Evolutionary conservation across 2,797 vertebrate genomes (phyloP).

Genomic region (Harpagifer antarcticus): DNA sequence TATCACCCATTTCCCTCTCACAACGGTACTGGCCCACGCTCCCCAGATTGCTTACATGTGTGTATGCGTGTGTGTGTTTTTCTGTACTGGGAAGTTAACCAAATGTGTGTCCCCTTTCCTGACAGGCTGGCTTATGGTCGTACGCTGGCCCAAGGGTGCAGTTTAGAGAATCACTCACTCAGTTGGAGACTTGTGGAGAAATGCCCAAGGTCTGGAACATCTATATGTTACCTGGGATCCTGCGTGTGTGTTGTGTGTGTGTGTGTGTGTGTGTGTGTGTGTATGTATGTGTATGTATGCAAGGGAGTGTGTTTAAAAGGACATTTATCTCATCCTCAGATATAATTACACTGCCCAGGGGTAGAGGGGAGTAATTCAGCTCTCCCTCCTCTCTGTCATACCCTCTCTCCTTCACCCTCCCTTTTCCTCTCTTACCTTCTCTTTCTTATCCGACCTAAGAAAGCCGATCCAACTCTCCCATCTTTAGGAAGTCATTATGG

Average conservation of each 20-base stretch:
- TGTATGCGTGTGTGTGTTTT: conserved; percentile 33
- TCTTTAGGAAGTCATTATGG: conserved; percentile 74
- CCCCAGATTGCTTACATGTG: conserved; percentile 50
- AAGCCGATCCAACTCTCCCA: conserved; percentile 64
- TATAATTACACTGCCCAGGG: conserved; percentile 77
- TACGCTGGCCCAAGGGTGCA: conserved; percentile 71
- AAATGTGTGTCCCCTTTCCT: conserved; percentile 68
- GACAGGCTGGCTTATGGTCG: conserved; percentile 71
- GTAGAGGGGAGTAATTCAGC: conserved; percentile 58
- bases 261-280: conserved; percentile 23
- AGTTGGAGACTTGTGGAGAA: conserved; percentile 71
- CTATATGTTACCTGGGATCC: conserved; percentile 66
- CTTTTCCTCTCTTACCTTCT: conserved; percentile 37
- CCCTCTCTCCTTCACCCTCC: conserved; percentile 31
- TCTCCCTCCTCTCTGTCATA: conserved; percentile 40
- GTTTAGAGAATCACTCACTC: conserved; percentile 80
- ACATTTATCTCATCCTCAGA: conserved; percentile 79
- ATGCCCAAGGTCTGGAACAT: conserved; percentile 69
- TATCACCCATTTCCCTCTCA: conserved; percentile 83
- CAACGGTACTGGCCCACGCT: conserved; percentile 60
- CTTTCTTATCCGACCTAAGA: conserved; percentile 50
- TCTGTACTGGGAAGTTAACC: conserved; percentile 71
- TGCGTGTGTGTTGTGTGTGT: conserved; percentile 19
- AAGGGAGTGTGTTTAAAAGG: conserved; percentile 75
- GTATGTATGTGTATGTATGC: too few species aligned